These are phyloP conservation scores for Tachystola acroxantha DNA, from an alignment of 2,888 invertebrate genomes.

Conservation along the genomic window DNA sequence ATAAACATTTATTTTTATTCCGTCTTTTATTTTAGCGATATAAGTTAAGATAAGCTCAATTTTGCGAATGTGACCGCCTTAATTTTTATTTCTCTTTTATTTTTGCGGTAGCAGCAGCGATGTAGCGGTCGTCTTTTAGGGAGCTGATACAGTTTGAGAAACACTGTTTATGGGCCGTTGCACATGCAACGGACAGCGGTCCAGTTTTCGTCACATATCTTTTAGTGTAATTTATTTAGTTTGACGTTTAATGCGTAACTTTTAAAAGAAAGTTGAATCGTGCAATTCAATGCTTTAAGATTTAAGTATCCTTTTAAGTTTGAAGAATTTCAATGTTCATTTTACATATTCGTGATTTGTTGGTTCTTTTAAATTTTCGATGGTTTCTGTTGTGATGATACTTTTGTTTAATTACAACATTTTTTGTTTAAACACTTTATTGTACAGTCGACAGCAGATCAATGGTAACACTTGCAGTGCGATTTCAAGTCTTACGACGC, in stretches of 20 bases:
- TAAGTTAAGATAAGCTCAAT: slow-evolving; percentile 46
- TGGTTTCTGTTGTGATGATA: too few relatives aligned
- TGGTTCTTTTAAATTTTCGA: too few relatives aligned
- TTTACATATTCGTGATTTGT: too few relatives aligned
- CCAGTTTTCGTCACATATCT: slow-evolving; percentile 34
- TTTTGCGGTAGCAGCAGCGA: slow-evolving; percentile 32
- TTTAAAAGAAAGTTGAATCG: slow-evolving; percentile 9
- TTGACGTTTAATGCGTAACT: slow-evolving; percentile 9
- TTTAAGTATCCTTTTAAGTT: too few relatives aligned
- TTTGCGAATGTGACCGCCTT: slow-evolving; percentile 35
- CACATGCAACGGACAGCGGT: slow-evolving; percentile 38
- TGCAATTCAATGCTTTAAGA: background rate
- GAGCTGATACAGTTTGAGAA: slow-evolving; percentile 43
- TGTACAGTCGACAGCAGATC: too few relatives aligned
- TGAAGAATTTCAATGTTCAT: too few relatives aligned
- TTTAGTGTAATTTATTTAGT: slow-evolving; percentile 6
- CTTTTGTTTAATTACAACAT: too few relatives aligned
- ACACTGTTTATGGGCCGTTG: slow-evolving; percentile 36
- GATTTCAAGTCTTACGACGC: too few relatives aligned
- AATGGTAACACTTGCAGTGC: too few relatives aligned
- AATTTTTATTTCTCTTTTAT: slow-evolving; percentile 25
- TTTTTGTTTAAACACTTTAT: too few relatives aligned
- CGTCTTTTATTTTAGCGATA: slow-evolving; percentile 31
- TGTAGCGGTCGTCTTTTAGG: slow-evolving; percentile 32
- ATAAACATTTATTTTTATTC: slow-evolving; percentile 42